These are phyloP conservation scores for Aphelenchoides besseyi DNA, from an alignment of 1,140 invertebrate genomes.

Conservation along the genomic window DNA sequence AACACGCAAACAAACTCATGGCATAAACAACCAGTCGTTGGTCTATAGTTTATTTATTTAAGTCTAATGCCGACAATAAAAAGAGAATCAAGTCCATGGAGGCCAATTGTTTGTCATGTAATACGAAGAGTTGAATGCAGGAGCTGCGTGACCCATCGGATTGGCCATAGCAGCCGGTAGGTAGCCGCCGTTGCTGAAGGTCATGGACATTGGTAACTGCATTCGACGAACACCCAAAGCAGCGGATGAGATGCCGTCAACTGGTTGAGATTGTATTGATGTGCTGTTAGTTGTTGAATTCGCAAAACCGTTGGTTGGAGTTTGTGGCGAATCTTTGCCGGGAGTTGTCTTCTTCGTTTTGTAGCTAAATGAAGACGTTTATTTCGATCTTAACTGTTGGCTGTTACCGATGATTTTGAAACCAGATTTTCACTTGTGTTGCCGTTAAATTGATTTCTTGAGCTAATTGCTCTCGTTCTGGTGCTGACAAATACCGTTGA, in stretches of 20 bases:
- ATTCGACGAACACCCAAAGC: background rate
- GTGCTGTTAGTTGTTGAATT: background rate
- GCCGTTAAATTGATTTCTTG: conserved; percentile 85
- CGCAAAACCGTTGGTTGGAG: background rate
- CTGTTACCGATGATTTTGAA: conserved; percentile 63
- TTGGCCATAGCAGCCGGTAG: background rate
- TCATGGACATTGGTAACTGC: background rate
- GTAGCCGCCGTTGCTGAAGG: background rate
- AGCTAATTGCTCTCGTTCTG: conserved; percentile 89
- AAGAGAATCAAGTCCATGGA: background rate
- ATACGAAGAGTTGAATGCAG: background rate
- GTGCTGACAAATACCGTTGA: conserved; percentile 88
- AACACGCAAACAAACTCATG: background rate
- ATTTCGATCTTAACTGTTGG: conserved; percentile 3
- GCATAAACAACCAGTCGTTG: background rate
- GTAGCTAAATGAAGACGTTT: conserved; percentile 18
- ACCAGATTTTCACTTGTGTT: conserved; percentile 74
- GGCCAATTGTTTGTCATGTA: conserved; percentile 4
- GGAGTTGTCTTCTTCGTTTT: conserved; percentile 20
- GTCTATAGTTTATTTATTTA: background rate
- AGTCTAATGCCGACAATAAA: background rate
- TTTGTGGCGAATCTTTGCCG: conserved; percentile 13
- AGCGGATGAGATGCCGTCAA: background rate
- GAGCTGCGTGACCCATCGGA: background rate
- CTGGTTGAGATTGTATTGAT: background rate